Evolutionary conservation across 2,888 invertebrate genomes (phyloP).

Genomic region (Nysson spinosus): DNA sequence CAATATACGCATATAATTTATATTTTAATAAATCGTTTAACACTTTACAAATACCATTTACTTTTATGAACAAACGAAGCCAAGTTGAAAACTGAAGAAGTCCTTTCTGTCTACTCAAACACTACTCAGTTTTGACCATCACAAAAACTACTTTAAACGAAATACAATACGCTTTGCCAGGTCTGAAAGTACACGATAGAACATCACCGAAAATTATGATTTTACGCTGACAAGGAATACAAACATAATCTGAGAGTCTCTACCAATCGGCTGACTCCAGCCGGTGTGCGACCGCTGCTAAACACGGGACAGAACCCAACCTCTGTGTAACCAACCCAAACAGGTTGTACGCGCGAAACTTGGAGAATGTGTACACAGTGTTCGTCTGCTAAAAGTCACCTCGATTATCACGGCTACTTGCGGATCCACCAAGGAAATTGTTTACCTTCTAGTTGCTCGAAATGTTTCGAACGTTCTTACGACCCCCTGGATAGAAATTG

Average conservation of each 20-base stretch:
- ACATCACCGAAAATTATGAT: conserved; percentile 34
- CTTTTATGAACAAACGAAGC: no score
- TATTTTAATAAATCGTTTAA: no score
- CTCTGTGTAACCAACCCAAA: conserved; percentile 59
- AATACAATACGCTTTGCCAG: background rate
- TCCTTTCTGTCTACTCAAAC: no score
- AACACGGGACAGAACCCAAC: conserved; percentile 38
- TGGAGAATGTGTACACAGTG: conserved; percentile 12
- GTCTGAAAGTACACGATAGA: background rate
- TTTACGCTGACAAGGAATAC: conserved; percentile 39
- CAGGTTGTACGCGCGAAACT: conserved; percentile 26
- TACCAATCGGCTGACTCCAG: conserved; percentile 38
- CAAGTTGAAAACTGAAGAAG: no score
- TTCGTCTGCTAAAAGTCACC: conserved; percentile 31
- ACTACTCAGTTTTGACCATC: background rate
- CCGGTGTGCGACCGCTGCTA: conserved; percentile 44
- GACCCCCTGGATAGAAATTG: conserved; percentile 16
- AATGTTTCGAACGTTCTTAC: conserved; percentile 10
- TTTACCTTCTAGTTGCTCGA: conserved; percentile 25
- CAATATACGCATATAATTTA: no score
- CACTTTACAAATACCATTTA: no score
- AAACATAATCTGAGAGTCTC: conserved; percentile 44
- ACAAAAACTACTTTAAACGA: background rate
- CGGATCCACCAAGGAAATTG: conserved; percentile 22
- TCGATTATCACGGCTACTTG: conserved; percentile 52